These are phyloP conservation scores for Leptopilina syphax DNA, from an alignment of 2,888 invertebrate species.

Conservation along the genomic window DNA sequence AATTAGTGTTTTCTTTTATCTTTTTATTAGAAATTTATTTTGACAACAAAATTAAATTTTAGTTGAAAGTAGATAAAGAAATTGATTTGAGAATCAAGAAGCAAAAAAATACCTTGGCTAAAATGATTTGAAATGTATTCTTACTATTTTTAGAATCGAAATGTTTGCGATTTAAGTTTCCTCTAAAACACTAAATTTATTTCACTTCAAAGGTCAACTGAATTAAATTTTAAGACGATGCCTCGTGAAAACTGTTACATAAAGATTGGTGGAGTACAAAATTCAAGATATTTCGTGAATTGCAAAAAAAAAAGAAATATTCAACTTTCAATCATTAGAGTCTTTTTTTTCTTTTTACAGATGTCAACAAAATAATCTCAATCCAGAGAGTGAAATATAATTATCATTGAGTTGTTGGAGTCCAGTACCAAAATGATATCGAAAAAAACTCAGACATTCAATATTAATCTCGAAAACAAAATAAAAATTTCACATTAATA, in stretches of 20 bases:
- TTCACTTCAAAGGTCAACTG: constrained; percentile 30
- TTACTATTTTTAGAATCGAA: constrained; percentile 5
- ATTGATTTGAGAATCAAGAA: no score
- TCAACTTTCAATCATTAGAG: background rate
- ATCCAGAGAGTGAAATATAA: constrained; percentile 1
- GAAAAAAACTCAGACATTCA: background rate
- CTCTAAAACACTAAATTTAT: constrained; percentile 25
- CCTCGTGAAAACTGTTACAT: constrained; percentile 19
- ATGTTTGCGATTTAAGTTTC: constrained; percentile 20
- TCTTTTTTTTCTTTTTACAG: background rate
- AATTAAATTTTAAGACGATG: constrained; percentile 3
- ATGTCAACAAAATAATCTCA: constrained; percentile 7
- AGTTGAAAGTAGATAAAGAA: no score
- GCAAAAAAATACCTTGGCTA: no score
- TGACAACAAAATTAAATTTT: no score
- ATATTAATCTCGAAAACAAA: constrained; percentile 2
- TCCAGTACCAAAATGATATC: background rate
- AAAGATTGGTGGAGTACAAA: background rate
- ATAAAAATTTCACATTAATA: background rate
- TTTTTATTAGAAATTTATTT: no score
- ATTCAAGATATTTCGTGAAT: background rate
- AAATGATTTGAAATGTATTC: background rate
- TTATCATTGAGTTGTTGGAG: background rate
- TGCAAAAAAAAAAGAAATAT: constrained; percentile 3
- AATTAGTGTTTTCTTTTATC: no score